Percentiles rank a stretch among this genome's conserved stretches.
phyloP scores from a whole-genome alignment of 2,888 invertebrate genomes.

The Metalampra italica region DNA sequence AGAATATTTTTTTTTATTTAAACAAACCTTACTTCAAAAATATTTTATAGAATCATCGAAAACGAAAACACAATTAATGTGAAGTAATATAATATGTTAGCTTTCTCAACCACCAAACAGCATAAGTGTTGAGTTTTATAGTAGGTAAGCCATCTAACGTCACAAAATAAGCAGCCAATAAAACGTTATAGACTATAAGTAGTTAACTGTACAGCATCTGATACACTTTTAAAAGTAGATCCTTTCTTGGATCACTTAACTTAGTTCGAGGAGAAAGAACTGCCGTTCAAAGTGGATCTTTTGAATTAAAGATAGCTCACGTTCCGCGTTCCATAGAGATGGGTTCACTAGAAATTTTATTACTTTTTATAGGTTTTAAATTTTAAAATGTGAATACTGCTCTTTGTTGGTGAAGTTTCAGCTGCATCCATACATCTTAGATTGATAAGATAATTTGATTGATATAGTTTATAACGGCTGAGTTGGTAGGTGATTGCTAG shows the following conservation, averaged over 20 bases:
- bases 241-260: conserved; percentile 14
- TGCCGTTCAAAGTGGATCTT: conserved; percentile 10
- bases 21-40: too few species aligned
- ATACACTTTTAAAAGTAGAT: conserved; percentile 36
- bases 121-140: too few species aligned
- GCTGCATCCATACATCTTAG: too few species aligned
- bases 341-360: background rate
- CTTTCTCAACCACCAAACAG: too few species aligned
- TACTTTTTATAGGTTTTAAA: background rate
- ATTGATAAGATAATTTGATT: too few species aligned
- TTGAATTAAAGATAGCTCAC: conserved; percentile 31
- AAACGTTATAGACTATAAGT: background rate
- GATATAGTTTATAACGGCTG: too few species aligned
- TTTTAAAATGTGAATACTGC: background rate
- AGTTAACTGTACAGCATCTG: conserved; percentile 16
- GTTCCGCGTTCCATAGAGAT: background rate
- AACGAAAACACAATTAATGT: too few species aligned
- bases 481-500: too few species aligned
- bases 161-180: background rate
- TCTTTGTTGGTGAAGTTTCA: background rate
- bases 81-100: too few species aligned
- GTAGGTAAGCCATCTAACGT: too few species aligned
- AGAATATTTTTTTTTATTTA: too few species aligned
- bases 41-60: too few species aligned
- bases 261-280: conserved; percentile 3